These are phyloP conservation scores for Prochilodus magdalenae DNA, from an alignment of 2,113 vertebrate species.

Conservation along the genomic window DNA sequence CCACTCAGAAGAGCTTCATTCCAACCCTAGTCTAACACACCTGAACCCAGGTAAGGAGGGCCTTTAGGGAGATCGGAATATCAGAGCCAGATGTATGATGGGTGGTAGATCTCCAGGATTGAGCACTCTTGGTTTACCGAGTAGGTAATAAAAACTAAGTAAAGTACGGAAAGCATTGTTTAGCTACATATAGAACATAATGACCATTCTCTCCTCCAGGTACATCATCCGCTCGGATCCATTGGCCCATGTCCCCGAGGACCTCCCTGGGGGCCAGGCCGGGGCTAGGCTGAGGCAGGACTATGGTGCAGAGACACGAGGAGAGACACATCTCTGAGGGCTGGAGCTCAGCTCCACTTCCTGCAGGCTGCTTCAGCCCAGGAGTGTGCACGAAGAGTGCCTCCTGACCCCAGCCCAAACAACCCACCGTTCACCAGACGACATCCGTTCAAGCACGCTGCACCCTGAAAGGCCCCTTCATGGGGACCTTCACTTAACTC, in stretches of 20 bases:
- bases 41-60: too few species aligned
- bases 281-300: slow-evolving; percentile 80
- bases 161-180: background rate
- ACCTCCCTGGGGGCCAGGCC: slow-evolving; percentile 70
- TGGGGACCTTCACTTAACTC: background rate
- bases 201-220: slow-evolving; percentile 65
- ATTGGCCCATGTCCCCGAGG: slow-evolving; percentile 87
- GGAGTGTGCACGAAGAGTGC: slow-evolving; percentile 72
- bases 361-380: slow-evolving; percentile 60
- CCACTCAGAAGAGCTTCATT: too few species aligned
- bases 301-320: slow-evolving; percentile 80
- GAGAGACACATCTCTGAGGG: slow-evolving; percentile 85
- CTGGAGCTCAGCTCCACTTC: background rate
- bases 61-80: too few species aligned
- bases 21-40: too few species aligned
- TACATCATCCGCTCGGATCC: slow-evolving; percentile 96
- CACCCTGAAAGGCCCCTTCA: slow-evolving; percentile 6
- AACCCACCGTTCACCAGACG: background rate
- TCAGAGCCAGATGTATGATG: too few species aligned
- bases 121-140: too few species aligned
- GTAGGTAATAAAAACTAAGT: background rate
- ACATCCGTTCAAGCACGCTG: slow-evolving; percentile 21
- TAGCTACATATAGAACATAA: background rate
- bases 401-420: slow-evolving; percentile 49
- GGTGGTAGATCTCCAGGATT: too few species aligned